These are phyloP conservation scores for Loxodonta africana DNA, from an alignment of 2,113 vertebrate genomes.

Conservation along the genomic window DNA sequence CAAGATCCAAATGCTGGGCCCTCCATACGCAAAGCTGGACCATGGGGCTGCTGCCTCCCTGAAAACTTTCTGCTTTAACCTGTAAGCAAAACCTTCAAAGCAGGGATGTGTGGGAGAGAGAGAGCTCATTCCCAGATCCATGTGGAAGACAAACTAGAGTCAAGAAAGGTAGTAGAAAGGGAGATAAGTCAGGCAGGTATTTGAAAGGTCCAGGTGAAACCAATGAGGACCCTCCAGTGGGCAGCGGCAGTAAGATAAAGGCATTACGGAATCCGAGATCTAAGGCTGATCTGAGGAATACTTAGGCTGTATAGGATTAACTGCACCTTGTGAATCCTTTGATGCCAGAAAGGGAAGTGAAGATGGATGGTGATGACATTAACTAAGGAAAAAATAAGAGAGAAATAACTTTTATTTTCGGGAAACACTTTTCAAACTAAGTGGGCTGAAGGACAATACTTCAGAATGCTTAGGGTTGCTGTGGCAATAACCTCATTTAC, in stretches of 20 bases:
- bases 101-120: background rate
- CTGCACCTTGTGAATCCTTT: background rate
- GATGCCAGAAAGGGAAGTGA: background rate
- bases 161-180: background rate
- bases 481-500: background rate
- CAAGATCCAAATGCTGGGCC: background rate
- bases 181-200: background rate
- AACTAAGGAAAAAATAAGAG: background rate
- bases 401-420: conserved; percentile 44
- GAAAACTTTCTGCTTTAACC: background rate
- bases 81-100: background rate
- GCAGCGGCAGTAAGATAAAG: background rate
- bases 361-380: background rate
- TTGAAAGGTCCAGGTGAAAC: background rate
- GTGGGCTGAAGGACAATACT: background rate
- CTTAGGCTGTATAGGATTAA: background rate
- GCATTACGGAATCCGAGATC: background rate
- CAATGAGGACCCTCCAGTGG: background rate
- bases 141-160: background rate
- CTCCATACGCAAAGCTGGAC: background rate
- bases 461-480: background rate
- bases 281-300: background rate
- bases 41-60: background rate
- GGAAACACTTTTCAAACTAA: conserved; percentile 48
- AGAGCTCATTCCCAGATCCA: no score